Percentiles rank a stretch among this genome's conserved stretches.
Conservation (phyloP, 2,888 invertebrate species). For the Dyspetes luteomarginatus region DNA sequence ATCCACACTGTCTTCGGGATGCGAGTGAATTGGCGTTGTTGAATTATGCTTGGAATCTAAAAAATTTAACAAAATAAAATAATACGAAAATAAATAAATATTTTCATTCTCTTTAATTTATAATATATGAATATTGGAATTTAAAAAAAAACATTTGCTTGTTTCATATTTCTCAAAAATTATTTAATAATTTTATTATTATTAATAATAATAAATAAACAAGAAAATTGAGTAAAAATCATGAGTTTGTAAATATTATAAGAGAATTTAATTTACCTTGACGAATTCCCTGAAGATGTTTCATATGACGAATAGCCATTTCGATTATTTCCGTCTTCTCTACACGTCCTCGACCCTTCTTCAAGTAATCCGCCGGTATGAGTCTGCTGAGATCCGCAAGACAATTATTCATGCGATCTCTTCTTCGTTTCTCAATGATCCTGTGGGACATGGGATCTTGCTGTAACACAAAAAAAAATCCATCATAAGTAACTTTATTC, state of each 20-base stretch:
- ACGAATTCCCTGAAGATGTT: conserved; percentile 91
- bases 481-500: conserved; percentile 9
- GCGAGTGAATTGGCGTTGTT: conserved; percentile 77
- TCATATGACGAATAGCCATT: conserved; percentile 98
- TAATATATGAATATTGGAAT: neutral
- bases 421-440: conserved; percentile 96
- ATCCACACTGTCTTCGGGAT: conserved; percentile 81
- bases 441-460: conserved; percentile 99
- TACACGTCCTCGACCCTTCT: conserved; percentile 97
- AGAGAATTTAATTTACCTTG: conserved; percentile 73
- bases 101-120: neutral
- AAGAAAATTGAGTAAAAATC: neutral
- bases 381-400: conserved; percentile 96
- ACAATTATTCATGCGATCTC: conserved; percentile 99
- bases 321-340: conserved; percentile 99
- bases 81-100: conserved; percentile 9
- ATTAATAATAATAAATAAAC: neutral
- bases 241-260: neutral
- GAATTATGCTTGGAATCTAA: conserved; percentile 76
- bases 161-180: neutral
- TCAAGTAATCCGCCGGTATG: conserved; percentile 96
- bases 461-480: conserved; percentile 81
- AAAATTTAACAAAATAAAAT: conserved; percentile 38
- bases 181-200: neutral
- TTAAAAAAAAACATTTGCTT: neutral